Evolutionary conservation across 2,888 invertebrate genomes (phyloP), one percentile per base, ranked within the genome.

Genomic region (Perdita meconis): DNA sequence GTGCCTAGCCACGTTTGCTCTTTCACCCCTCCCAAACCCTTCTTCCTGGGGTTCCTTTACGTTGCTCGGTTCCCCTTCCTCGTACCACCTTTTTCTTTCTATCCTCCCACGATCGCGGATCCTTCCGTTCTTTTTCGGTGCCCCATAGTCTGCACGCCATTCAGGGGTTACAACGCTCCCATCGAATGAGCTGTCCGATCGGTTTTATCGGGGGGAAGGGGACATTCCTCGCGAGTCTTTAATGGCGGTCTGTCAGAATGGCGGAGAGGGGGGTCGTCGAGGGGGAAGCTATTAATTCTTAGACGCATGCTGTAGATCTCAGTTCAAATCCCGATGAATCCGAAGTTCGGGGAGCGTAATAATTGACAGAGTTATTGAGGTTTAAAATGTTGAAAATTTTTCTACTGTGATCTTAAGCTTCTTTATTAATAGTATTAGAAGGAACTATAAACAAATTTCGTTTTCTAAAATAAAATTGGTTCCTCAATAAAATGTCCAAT

Each of bases 141-240:
- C 22, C 51, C 40, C 40, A n/a, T 47, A 38, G 26, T 26, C 51
- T 47, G 79, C 68, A 77, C 75, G 81, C 81, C 81, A 83, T 74
- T 81, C 80, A 72, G 74, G 70, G 75, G 81, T 75, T n/a, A 75
- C 82, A 83, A 82, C 83, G 82, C 75, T 83, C 72, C 75, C 63
- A 82, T 81, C 65, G 82, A 83, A 83, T 78, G 83, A 75, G 64
- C 83, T 75, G 78, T 78, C 83, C 74, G 75, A 81, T 78, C 83
- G 80, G 64, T 75, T 78, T 82, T 78, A 81, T 83, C 82, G 24
- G 66, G 61, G 71, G 38, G n/a, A n/a, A n/a, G 22, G 64, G 68
- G 70, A 80, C 78, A 81, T 78, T 66, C 66, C 70, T 71, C 75
- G 71, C 78, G 68, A 57, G 81, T 72, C 51, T 67, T 69, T 69